phyloP scores from a whole-genome alignment of 1,140 invertebrate species.

The Nephotettix cincticeps region DNA sequence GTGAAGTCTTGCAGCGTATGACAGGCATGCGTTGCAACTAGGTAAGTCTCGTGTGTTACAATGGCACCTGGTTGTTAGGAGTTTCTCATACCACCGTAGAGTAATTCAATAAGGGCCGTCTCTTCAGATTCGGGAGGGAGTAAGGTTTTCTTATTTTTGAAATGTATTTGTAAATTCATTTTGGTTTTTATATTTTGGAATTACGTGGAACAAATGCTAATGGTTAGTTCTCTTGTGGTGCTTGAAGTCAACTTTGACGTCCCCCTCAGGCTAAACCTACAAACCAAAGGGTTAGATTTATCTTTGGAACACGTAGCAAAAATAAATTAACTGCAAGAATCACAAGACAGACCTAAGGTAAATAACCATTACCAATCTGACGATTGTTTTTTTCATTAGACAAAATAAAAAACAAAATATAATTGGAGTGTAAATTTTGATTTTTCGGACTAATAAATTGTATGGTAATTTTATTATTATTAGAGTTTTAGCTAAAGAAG shows the following conservation, averaged over 20 bases:
- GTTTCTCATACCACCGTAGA: not conserved
- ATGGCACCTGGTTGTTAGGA: not conserved
- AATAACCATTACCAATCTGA: no score
- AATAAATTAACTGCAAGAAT: no score
- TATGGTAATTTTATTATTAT: no score
- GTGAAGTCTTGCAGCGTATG: not conserved
- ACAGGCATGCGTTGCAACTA: constrained; percentile 15
- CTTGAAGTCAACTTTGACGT: not conserved
- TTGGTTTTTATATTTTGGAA: not conserved
- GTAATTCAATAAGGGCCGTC: not conserved
- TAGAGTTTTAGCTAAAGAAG: no score
- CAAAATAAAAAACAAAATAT: no score
- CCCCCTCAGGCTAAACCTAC: no score
- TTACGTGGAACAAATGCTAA: not conserved
- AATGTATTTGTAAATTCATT: not conserved
- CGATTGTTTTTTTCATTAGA: no score
- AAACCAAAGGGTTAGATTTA: no score
- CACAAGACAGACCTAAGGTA: no score
- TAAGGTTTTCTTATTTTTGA: not conserved
- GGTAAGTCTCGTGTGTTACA: not conserved
- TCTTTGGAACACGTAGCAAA: no score
- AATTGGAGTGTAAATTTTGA: no score
- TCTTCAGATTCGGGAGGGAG: not conserved
- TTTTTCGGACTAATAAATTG: no score
- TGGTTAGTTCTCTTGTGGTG: not conserved